phyloP scores from a whole-genome alignment of 2,113 vertebrate species.

The Campylomormyrus numenius region DNA sequence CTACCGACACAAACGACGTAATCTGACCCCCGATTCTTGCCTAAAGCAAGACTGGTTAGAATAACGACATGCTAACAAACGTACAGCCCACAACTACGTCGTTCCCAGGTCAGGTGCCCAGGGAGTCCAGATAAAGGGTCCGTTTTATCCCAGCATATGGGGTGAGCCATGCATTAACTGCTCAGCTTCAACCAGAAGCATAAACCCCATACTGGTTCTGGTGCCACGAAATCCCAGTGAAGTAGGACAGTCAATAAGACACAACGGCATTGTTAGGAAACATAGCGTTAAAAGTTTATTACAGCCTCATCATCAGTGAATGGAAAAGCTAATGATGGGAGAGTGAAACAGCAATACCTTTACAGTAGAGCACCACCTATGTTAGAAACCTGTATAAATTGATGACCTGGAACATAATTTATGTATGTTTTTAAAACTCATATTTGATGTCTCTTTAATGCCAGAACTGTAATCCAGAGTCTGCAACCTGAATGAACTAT shows the following conservation, averaged over 20 bases:
- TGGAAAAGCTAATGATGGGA: not conserved
- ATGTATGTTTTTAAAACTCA: too few relatives aligned
- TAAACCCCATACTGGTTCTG: not conserved
- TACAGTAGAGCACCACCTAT: not conserved
- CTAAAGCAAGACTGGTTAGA: not conserved
- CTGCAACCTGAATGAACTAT: not conserved
- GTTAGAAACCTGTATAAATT: not conserved
- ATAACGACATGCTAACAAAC: not conserved
- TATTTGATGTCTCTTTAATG: not conserved
- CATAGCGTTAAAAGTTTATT: not conserved
- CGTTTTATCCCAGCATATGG: not conserved
- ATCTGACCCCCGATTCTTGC: not conserved
- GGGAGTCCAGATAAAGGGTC: not conserved
- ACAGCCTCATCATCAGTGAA: not conserved
- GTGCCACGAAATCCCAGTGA: not conserved
- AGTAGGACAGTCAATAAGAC: not conserved
- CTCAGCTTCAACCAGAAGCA: not conserved
- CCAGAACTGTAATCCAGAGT: not conserved
- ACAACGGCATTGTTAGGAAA: not conserved
- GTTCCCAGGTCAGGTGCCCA: not conserved
- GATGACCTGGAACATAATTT: not conserved
- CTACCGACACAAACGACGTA: not conserved
- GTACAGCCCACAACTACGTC: not conserved
- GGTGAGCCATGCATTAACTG: not conserved
- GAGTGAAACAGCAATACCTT: not conserved